phyloP scores from a whole-genome alignment of 2,888 invertebrate species.

The Dryococelus australis region DNA sequence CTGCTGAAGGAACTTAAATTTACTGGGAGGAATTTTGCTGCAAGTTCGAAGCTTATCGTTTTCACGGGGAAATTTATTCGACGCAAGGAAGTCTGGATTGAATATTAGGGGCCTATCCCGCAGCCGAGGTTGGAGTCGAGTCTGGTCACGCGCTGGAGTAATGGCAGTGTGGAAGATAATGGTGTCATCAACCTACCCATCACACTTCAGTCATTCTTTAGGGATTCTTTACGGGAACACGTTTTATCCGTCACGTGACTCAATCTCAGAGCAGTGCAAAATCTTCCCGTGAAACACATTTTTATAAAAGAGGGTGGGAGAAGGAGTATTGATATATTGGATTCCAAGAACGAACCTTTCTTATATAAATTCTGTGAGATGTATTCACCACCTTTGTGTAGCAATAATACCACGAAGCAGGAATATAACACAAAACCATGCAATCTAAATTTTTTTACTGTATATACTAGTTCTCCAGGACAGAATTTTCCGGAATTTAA shows the following conservation, averaged over 20 bases:
- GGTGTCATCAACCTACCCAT: neutral
- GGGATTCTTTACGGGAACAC: neutral
- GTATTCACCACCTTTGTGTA: too few relatives aligned
- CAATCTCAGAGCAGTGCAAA: neutral
- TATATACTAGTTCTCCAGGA: too few relatives aligned
- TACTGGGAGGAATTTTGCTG: neutral
- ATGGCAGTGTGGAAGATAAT: neutral
- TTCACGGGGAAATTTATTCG: neutral
- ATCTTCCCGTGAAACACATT: too few relatives aligned
- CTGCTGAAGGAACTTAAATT: neutral
- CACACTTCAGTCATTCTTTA: neutral
- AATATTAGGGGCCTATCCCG: neutral
- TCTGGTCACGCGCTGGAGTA: neutral
- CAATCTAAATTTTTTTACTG: too few relatives aligned
- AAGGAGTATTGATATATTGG: too few relatives aligned
- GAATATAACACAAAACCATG: too few relatives aligned
- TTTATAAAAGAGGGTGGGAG: too few relatives aligned
- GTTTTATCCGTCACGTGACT: neutral
- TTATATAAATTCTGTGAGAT: too few relatives aligned
- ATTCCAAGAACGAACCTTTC: too few relatives aligned
- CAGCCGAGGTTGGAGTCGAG: neutral
- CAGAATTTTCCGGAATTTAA: too few relatives aligned
- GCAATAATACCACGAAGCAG: too few relatives aligned
- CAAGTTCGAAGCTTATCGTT: neutral
- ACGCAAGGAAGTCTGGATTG: neutral